phyloP scores from a whole-genome alignment of 1,140 invertebrate species.

The Heliothis subflexa region DNA sequence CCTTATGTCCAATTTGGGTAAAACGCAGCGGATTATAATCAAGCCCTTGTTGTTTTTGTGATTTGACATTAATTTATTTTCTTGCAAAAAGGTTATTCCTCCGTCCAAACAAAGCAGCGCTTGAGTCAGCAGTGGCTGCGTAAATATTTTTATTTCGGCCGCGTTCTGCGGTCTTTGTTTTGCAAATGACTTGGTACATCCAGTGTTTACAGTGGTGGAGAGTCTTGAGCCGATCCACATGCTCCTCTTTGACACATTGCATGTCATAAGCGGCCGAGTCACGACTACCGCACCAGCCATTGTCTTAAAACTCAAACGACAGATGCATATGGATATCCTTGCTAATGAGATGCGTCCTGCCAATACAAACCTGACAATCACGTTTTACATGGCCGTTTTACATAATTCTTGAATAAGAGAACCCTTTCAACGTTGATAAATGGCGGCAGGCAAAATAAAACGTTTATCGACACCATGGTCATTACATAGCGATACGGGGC shows the following conservation, averaged over 20 bases:
- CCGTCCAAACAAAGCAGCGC: constrained; percentile 75
- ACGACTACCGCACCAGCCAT: constrained; percentile 44
- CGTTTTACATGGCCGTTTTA: constrained; percentile 14
- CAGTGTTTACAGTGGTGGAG: constrained; percentile 73
- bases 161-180: constrained; percentile 79
- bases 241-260: constrained; percentile 59
- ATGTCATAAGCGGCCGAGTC: constrained; percentile 56
- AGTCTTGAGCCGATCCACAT: constrained; percentile 72
- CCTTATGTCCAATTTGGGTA: constrained; percentile 33
- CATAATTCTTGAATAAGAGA: constrained; percentile 42
- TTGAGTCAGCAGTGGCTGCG: constrained; percentile 78
- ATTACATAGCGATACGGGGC: neutral
- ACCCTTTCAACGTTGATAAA: constrained; percentile 31
- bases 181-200: constrained; percentile 76
- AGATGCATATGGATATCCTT: constrained; percentile 36
- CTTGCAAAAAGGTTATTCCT: constrained; percentile 73
- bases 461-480: neutral
- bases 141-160: constrained; percentile 85
- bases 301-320: constrained; percentile 33
- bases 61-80: constrained; percentile 77
- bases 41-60: constrained; percentile 47
- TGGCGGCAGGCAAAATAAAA: neutral
- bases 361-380: constrained; percentile 33
- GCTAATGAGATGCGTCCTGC: constrained; percentile 34
- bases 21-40: constrained; percentile 42